Conservation (phyloP, 2,797 vertebrate species). For the Xenops minutus region DNA sequence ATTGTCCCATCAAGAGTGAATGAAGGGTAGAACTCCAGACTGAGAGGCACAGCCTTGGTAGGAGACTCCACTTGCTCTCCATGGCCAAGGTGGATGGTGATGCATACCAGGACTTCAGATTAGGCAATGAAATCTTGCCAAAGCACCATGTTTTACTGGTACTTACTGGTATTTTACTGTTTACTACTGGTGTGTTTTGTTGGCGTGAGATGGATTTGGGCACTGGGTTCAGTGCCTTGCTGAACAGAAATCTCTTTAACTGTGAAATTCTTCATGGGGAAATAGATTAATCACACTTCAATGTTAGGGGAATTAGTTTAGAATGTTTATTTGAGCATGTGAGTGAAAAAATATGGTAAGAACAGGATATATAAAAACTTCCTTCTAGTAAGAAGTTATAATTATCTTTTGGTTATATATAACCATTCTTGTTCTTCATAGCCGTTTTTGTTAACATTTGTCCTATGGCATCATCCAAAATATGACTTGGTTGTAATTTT, state of each 20-base stretch:
- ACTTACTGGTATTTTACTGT: no score
- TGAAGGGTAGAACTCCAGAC: constrained; percentile 7
- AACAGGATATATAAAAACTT: neutral
- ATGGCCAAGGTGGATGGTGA: neutral
- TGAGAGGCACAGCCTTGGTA: neutral
- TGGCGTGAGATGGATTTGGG: neutral
- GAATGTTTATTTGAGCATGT: neutral
- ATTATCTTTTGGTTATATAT: neutral
- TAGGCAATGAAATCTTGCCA: neutral
- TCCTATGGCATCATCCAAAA: neutral
- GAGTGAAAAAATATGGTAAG: neutral
- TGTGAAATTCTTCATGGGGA: neutral
- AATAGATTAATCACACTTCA: neutral
- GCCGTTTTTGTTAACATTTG: neutral
- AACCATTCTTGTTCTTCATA: neutral
- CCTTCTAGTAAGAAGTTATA: neutral
- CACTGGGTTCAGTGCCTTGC: neutral
- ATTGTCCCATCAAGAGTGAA: neutral
- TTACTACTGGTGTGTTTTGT: neutral
- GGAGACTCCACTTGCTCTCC: neutral
- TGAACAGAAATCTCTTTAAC: neutral
- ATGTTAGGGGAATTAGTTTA: neutral
- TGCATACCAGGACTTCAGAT: neutral
- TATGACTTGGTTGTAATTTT: neutral
- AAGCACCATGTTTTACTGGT: neutral